Evolutionary conservation across 2,113 vertebrate species (phyloP), one percentile per base, ranked within the genome.

Genomic region (Prinia subflava): DNA sequence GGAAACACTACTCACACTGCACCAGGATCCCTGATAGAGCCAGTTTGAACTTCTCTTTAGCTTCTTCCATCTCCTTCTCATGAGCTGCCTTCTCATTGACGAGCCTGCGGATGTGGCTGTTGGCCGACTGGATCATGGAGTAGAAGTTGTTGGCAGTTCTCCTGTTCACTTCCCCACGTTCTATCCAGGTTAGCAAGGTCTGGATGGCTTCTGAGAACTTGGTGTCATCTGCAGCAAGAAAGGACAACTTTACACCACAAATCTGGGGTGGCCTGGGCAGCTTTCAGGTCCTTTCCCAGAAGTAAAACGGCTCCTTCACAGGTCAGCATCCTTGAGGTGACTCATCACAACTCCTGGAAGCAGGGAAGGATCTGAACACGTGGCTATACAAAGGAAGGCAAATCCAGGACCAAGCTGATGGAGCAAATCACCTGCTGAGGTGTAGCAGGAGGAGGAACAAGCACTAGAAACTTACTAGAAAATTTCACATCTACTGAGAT

Each of bases 91-190:
- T 99, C 97, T 99, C 99, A 0, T 98, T 98, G 92, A 99, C 98
- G 37, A 99, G 98, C 33, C 99, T 97, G 77, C 99, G 99, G 89
- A 99, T 97, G 81, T 99, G 99, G 97, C 99, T 99, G 96, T 99
- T 99, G 87, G 99, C 99, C 0, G 99, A 99, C 97, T 99, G 99
- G 98, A 99, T 99, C 99, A 99, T 99, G 87, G 99, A 99, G 96
- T 99, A 99, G 98, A 99, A 99, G 98, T 98, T 99, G 97, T 99
- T 99, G 95, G 99, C 99, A 5, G 98, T 99, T 63, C 99, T 98
- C 35, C 99, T 98, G 97, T 99, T 99, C 86, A 99, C 99, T 63
- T 99, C 99, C 3, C 99, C 99, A 15, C 99, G 98, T 35, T 99
- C 99, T 94, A 99, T 98, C 99, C 99, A 99, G 60, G 99, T 99